phyloP scores from a whole-genome alignment of 2,888 invertebrate genomes.

The Caenorhabditis becei region DNA sequence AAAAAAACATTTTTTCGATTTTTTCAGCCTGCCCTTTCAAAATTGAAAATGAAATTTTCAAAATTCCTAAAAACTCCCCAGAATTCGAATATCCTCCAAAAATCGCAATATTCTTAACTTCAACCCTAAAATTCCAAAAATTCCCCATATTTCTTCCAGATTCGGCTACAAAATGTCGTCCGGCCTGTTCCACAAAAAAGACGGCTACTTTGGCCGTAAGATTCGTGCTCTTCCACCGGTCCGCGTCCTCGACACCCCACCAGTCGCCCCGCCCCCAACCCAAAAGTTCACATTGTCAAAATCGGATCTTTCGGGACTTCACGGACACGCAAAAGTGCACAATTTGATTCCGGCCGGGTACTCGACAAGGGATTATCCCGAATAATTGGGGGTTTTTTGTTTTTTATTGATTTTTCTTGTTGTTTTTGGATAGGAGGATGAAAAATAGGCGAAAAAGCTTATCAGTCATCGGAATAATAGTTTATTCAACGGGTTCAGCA shows the following conservation, averaged over 20 bases:
- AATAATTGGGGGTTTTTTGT: neutral
- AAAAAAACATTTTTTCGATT: no score
- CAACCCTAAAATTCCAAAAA: neutral
- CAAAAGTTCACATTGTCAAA: constrained; percentile 77
- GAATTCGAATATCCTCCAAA: no score
- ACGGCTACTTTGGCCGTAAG: constrained; percentile 80
- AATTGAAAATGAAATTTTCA: no score
- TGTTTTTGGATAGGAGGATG: no score
- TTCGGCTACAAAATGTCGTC: constrained; percentile 81
- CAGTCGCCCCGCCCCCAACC: constrained; percentile 67
- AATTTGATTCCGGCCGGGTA: constrained; percentile 74
- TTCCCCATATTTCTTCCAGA: constrained; percentile 38
- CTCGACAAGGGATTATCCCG: constrained; percentile 67
- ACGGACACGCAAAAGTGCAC: constrained; percentile 75
- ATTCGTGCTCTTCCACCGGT: constrained; percentile 79
- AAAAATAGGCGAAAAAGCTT: no score
- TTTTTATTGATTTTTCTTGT: no score
- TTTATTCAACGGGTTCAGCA: no score
- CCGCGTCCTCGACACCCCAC: constrained; percentile 74
- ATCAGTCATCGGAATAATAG: no score
- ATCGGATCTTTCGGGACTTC: constrained; percentile 71
- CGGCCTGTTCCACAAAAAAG: constrained; percentile 80
- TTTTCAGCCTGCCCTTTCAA: no score
- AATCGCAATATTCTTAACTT: no score
- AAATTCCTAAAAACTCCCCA: no score